Base-by-base conservation (phyloP, 2,797 vertebrate genomes). In the Arnoldichthys spilopterus region DNA sequence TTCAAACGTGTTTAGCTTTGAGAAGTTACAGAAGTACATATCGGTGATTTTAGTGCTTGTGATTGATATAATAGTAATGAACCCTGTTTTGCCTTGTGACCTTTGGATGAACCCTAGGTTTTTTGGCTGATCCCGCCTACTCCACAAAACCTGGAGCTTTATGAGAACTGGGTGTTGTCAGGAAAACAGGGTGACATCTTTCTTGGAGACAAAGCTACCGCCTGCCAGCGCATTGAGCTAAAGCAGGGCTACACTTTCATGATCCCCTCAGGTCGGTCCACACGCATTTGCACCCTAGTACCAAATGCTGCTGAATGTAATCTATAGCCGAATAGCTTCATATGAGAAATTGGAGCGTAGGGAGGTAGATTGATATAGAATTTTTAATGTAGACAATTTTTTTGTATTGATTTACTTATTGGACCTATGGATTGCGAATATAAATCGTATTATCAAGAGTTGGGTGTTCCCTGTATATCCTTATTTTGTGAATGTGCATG, bases 171-270 rank as follows among this genome's bases (percentile, higher is more conserved):
- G 98, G 96, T 98, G 86, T 93, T 99, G 87, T 99, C 97, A 72
- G 97, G 97, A 84, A 99, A 99, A 89, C 98, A 99, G 88, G 97
- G 97, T 67, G 98, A 99, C 90, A 97, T 99, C 87, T 99, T 99
- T 85, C 92, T 99, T 83, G 98, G 97, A 30, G 98, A 99, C 91
- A 96, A 96, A 86, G 97, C 96, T 83, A 88, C 91, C 20, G 95
- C 95, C 83, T 99, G 98, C 88, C 98, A 99, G 87, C 95, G 97
- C 87, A 96, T 98, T 70, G 95, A 96, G 86, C 95, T 99, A 78
- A 95, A 96, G 84, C 96, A 98, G 89, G 97, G 97, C 72, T 95
- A 98, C 91, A 99, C 98, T 0, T 99, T 99, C 87, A 96, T 99
- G 89, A 99, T 99, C 86, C 97, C 97, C 80, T 98, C 97, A 93